These are phyloP conservation scores for Phaedon cochleariae DNA, from an alignment of 2,888 invertebrate species.

Conservation along the genomic window DNA sequence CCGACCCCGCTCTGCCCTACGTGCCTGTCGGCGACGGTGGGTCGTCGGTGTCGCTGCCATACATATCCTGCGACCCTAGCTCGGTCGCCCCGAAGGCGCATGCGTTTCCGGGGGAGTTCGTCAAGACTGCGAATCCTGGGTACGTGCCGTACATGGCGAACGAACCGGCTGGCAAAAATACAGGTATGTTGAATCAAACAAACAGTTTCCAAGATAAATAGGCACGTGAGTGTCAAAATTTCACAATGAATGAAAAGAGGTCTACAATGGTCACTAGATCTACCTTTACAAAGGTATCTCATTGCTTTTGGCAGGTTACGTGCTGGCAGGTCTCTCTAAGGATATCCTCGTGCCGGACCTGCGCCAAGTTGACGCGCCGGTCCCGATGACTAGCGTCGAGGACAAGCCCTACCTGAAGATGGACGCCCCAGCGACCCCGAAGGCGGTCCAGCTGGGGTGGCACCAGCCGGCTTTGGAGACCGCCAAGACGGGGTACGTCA, in stretches of 20 bases:
- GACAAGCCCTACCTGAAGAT: conserved; percentile 11
- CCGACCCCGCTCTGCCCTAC: conserved; percentile 43
- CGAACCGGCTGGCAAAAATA: conserved; percentile 37
- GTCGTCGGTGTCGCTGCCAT: conserved; percentile 38
- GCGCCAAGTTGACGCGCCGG: conserved; percentile 17
- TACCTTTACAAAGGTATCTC: too few species aligned
- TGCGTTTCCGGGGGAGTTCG: conserved; percentile 47
- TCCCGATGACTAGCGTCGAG: background rate
- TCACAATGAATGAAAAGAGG: too few species aligned
- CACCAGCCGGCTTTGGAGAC: conserved; percentile 40
- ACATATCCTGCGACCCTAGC: conserved; percentile 40
- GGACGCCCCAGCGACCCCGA: conserved; percentile 18
- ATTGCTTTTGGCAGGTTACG: conserved; percentile 43
- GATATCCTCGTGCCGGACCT: conserved; percentile 39
- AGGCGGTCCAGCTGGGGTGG: conserved; percentile 33
- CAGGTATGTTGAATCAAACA: conserved; percentile 18
- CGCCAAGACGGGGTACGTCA: conserved; percentile 49
- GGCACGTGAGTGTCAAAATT: too few species aligned
- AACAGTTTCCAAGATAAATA: too few species aligned
- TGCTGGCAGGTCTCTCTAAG: conserved; percentile 51
- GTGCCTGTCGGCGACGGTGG: conserved; percentile 40
- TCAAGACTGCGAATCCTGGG: conserved; percentile 50
- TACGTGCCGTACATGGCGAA: conserved; percentile 47
- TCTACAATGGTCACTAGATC: too few species aligned
- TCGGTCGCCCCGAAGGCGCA: conserved; percentile 42